phyloP scores from a whole-genome alignment of 1,140 invertebrate species.

The Drosophila ironensis region DNA sequence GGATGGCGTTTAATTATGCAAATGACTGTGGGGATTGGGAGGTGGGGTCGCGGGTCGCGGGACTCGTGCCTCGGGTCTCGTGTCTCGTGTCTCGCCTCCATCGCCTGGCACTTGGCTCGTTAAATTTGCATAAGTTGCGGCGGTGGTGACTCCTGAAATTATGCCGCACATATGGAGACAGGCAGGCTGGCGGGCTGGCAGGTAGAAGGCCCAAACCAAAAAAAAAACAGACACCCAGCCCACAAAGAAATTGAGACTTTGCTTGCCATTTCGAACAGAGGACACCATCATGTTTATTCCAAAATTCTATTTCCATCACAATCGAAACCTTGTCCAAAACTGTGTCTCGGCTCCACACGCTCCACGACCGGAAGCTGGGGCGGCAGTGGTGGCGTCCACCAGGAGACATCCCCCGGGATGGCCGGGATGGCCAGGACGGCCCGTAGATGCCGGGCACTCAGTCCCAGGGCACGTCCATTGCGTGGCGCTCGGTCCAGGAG shows the following conservation, averaged over 20 bases:
- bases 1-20: slow-evolving; percentile 76
- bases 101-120: slow-evolving; percentile 57
- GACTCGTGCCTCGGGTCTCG: no score
- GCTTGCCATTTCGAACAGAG: slow-evolving; percentile 10
- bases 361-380: background rate
- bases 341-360: background rate
- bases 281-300: slow-evolving; percentile 11
- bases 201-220: no score
- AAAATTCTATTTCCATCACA: slow-evolving; percentile 14
- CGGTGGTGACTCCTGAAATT: slow-evolving; percentile 38
- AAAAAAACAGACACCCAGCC: background rate
- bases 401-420: no score
- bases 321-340: slow-evolving; percentile 11
- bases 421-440: no score
- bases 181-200: no score
- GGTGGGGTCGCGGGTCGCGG: background rate
- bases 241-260: background rate
- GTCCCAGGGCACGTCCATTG: slow-evolving; percentile 6
- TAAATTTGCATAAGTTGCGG: slow-evolving; percentile 70
- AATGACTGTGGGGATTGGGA: slow-evolving; percentile 13
- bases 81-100: background rate
- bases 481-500: slow-evolving; percentile 6
- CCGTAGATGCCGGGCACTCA: no score
- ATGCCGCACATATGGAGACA: slow-evolving; percentile 58
- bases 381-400: background rate